A percentile compares a stretch with the other conserved stretches of the same genome.
Conservation (phyloP, 2,888 invertebrate genomes). For the Aphodius granarius region DNA sequence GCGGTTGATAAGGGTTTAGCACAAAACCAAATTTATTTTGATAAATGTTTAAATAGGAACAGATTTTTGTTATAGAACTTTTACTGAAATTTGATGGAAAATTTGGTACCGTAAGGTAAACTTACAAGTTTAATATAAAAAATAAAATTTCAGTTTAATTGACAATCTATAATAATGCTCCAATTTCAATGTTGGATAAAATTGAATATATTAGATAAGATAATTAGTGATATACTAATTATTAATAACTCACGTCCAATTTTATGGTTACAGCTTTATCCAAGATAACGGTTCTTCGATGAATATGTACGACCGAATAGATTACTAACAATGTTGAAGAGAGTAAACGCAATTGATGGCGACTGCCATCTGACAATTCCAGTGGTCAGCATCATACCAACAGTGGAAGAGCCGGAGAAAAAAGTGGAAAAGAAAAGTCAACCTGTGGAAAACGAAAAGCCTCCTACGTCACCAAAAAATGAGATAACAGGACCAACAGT, state of each 20-base stretch:
- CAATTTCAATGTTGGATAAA: no score
- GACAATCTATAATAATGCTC: no score
- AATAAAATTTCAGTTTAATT: no score
- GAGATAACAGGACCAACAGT: background rate
- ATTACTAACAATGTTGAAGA: slow-evolving; percentile 34
- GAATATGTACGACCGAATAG: background rate
- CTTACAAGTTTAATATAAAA: no score
- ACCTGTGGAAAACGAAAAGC: background rate
- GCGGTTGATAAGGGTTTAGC: no score
- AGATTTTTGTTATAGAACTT: no score
- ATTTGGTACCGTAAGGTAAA: no score
- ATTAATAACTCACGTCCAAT: background rate
- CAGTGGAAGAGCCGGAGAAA: slow-evolving; percentile 40
- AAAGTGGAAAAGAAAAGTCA: background rate
- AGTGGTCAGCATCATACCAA: slow-evolving; percentile 47
- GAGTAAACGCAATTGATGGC: slow-evolving; percentile 18
- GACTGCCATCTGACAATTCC: slow-evolving; percentile 42
- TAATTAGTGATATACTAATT: no score
- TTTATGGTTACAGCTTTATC: background rate
- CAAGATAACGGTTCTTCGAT: slow-evolving; percentile 24
- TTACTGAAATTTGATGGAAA: no score
- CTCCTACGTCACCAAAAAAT: background rate
- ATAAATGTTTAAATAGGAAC: no score
- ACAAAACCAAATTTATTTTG: no score
- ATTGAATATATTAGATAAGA: no score